Percentiles rank a stretch among this genome's conserved stretches.
Conservation (phyloP, 2,113 vertebrate genomes). For the Rousettus leschenaultii region DNA sequence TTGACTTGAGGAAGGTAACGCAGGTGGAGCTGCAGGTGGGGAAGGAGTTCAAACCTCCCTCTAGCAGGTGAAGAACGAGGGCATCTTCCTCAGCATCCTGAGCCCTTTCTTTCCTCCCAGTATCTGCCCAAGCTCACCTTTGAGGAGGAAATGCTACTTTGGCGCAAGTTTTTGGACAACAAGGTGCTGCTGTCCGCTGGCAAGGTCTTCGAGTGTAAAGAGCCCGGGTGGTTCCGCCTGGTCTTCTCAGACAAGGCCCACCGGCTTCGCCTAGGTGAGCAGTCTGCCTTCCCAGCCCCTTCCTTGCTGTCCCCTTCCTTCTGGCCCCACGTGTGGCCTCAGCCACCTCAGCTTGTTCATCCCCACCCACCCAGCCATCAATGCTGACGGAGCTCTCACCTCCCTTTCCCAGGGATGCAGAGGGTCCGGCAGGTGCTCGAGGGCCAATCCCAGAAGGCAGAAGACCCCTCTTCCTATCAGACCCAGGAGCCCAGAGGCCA, state of each 20-base stretch:
- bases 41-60: background rate
- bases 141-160: constrained; percentile 89
- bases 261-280: constrained; percentile 89
- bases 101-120: constrained; percentile 73
- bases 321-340: too few relatives aligned
- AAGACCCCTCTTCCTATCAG: constrained; percentile 55
- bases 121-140: constrained; percentile 89
- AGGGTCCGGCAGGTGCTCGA: constrained; percentile 88
- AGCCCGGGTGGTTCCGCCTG: constrained; percentile 96
- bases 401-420: constrained; percentile 86
- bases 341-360: too few relatives aligned
- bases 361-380: accelerated
- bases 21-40: background rate
- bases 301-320: background rate
- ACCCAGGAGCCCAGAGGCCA: constrained; percentile 75
- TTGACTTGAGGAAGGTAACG: constrained; percentile 93
- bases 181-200: constrained; percentile 91
- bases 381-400: background rate
- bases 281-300: background rate
- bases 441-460: constrained; percentile 76
- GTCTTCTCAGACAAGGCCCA: constrained; percentile 89
- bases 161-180: constrained; percentile 90
- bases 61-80: background rate
- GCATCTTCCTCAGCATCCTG: background rate
- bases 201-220: constrained; percentile 90